Percentiles rank a stretch among this genome's conserved stretches.
Evolutionary conservation across 1,140 invertebrate genomes (phyloP).

Genomic region (Sycophaga agraensis): DNA sequence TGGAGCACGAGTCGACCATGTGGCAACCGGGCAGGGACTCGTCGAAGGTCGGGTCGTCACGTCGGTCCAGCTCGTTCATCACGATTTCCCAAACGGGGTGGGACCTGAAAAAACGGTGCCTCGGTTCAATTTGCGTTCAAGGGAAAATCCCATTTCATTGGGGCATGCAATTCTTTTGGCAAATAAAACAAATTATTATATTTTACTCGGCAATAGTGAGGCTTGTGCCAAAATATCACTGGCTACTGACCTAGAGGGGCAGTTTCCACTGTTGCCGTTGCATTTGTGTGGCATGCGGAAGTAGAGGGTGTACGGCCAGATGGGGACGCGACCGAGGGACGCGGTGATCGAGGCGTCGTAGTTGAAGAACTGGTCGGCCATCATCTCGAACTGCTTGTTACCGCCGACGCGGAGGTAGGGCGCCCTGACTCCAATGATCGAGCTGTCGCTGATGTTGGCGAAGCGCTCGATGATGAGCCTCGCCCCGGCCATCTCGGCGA

Average conservation of each 20-base stretch:
- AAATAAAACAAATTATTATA: too few relatives aligned
- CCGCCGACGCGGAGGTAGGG: slow-evolving; percentile 90
- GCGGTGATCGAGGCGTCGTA: slow-evolving; percentile 94
- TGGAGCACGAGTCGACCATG: slow-evolving; percentile 92
- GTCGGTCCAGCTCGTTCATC: slow-evolving; percentile 90
- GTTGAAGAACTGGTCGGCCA: slow-evolving; percentile 92
- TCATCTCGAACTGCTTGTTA: slow-evolving; percentile 95
- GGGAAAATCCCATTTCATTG: too few relatives aligned
- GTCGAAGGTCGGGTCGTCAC: slow-evolving; percentile 88
- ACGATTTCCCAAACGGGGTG: slow-evolving; percentile 96
- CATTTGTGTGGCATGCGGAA: slow-evolving; percentile 95
- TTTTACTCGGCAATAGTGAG: too few relatives aligned
- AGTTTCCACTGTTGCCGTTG: slow-evolving; percentile 90
- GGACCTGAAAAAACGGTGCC: slow-evolving; percentile 60
- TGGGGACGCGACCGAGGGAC: slow-evolving; percentile 81
- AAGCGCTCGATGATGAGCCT: slow-evolving; percentile 84
- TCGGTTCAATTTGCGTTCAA: too few relatives aligned
- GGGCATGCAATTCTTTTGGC: too few relatives aligned
- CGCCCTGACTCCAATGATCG: slow-evolving; percentile 84
- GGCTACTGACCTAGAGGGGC: slow-evolving; percentile 65
- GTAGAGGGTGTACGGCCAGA: slow-evolving; percentile 95
- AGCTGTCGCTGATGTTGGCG: slow-evolving; percentile 87
- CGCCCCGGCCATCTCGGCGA: slow-evolving; percentile 94
- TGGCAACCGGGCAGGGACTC: slow-evolving; percentile 90
- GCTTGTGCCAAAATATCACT: too few relatives aligned